Evolutionary conservation across 2,113 vertebrate species (phyloP).

Genomic region (Pituophis catenifer): DNA sequence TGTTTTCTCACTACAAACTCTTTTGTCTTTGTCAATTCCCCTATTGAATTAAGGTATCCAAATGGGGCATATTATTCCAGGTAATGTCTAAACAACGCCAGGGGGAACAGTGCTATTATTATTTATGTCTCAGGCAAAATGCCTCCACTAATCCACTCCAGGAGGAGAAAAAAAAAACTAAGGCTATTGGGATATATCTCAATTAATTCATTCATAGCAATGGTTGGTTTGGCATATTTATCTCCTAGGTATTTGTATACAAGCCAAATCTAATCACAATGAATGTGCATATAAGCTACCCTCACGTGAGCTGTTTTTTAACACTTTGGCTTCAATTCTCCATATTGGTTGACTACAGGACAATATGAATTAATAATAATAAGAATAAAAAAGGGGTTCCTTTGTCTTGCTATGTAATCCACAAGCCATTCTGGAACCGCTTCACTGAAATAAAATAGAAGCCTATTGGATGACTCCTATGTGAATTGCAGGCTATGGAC

Average conservation of each 20-base stretch:
- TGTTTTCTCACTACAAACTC: background rate
- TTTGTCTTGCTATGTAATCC: constrained; percentile 7
- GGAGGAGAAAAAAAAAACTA: background rate
- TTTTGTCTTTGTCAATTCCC: background rate
- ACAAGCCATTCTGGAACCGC: constrained; percentile 1
- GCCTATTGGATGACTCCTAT: constrained; percentile 13
- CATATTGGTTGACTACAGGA: constrained; percentile 10
- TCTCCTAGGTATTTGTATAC: constrained; percentile 17
- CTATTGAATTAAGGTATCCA: background rate
- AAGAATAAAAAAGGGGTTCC: background rate
- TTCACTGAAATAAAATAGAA: constrained; percentile 5
- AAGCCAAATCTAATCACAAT: constrained; percentile 28
- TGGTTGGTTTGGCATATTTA: constrained; percentile 7
- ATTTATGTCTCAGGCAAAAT: constrained; percentile 2
- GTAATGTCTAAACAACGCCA: background rate
- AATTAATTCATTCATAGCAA: constrained; percentile 18
- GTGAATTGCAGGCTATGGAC: background rate
- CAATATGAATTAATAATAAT: constrained; percentile 1
- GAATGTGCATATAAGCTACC: constrained; percentile 1
- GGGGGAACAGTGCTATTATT: background rate
- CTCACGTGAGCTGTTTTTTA: constrained; percentile 3
- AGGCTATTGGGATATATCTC: constrained; percentile 19
- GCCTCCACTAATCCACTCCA: constrained; percentile 12
- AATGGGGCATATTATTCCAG: constrained; percentile 15
- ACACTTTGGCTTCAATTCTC: background rate